Base-by-base conservation (phyloP, 1,140 invertebrate species). In the Agrilus planipennis region DNA sequence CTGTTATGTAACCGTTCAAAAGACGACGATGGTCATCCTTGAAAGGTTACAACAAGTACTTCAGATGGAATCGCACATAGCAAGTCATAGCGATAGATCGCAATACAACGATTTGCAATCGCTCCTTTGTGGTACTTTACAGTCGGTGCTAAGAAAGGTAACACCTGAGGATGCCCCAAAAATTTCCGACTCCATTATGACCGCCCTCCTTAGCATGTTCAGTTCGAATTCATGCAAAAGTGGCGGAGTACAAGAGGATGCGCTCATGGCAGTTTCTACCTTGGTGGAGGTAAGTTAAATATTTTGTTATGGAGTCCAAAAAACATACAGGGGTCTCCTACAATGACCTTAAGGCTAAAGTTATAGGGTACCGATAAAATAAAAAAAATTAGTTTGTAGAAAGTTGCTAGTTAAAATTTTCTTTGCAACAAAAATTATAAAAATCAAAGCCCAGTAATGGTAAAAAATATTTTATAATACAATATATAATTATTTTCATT, bases 221-320 rank as follows among this genome's bases (percentile, higher is more conserved):
- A 84, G 74, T 49, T 85, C 85, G 0, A 89, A 84, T 50, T 79
- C 80, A 4, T 83, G 84, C 23, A 92, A 91, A 60, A 79, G 82
- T n/a, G 92, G 91, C 16, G 88, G 90, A 11, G 92, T 99, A 0
- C 94, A 99, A 64, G 95, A 99, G 68, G 96, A 99, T 65, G 95
- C 93, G 3, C 67, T 99, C 2, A 85, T 99, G 77, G 92, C 93
- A 2, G 89, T 98, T 0, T 91, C 90, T 0, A 92, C 92, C 4
- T 68, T 99, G 2, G 87, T 95, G 11, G 94, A 98, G 69, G n/a
- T n/a, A n/a, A n/a, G n/a, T n/a, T n/a, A n/a, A n/a, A n/a, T n/a
- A n/a, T n/a, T n/a, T n/a, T n/a, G n/a, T n/a, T n/a, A n/a, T n/a
- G n/a, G n/a, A n/a, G n/a, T n/a, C n/a, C n/a, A n/a, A n/a, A n/a